Base-by-base conservation (phyloP, 2,888 invertebrate species). In the Plebejus anna region DNA sequence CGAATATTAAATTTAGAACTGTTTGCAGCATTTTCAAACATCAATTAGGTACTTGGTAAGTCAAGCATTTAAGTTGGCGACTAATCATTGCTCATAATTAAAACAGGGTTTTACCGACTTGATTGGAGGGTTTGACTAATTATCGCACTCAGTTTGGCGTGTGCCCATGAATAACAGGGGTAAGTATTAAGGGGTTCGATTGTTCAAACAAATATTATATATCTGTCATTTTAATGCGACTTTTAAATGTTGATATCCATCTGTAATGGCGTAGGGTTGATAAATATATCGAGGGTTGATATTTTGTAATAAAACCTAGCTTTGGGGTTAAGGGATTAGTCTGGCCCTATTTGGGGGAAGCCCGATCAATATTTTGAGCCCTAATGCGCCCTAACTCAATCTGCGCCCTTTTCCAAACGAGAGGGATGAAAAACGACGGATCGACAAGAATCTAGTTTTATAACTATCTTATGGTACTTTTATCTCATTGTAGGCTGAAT, bases 41-140 rank as follows among this genome's bases (percentile, higher is more conserved):
- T 47, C 47, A 47, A 47, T 47, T 0, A 47, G 22, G 22, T n/a
- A 32, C 28, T 61, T 61, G 22, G 28, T 28, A 11, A 61, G 32
- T 61, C 11, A 28, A 61, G 28, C 28, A 32, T 61, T 61, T 61
- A 32, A 61, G 28, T 61, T 32, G 28, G 1, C 61, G 61, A 61
- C 0, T 11, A 28, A 61, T 61, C 4, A 32, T 4, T 7, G 28
- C 11, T 61, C 61, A 32, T 28, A 59, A 22, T 59, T 59, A 59
- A 32, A 32, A 32, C 9, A 28, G 61, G 28, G 61, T 61, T 61
- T 61, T 61, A 28, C 61, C 22, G 11, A 13, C 28, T 61, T 61
- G 28, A 61, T 28, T 61, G 61, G 61, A 61, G 61, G 61, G 61
- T 61, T 61, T 28, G 61, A 61, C 61, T 61, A 28, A 61, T 61